Evolutionary conservation across 2,797 vertebrate species (phyloP).

Genomic region (Ctenochaetus hawaiiensis): DNA sequence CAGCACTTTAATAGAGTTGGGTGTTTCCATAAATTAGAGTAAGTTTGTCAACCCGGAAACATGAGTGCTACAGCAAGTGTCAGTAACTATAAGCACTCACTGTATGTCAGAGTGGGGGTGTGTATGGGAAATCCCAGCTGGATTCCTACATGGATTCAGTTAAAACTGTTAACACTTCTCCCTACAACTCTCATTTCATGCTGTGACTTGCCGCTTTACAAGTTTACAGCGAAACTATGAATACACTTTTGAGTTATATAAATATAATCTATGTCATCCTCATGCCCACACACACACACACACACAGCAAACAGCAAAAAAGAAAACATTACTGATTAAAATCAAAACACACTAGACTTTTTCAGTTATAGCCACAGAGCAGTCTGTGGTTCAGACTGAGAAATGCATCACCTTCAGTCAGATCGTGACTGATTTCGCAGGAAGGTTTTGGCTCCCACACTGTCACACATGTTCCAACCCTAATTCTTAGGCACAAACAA

Average conservation of each 20-base stretch:
- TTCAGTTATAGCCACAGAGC: background rate
- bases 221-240: background rate
- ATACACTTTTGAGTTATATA: background rate
- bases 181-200: background rate
- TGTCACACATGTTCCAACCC: background rate
- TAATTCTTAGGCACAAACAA: slow-evolving; percentile 16
- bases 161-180: slow-evolving; percentile 1
- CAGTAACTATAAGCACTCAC: background rate
- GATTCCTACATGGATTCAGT: slow-evolving; percentile 9
- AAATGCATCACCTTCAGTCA: background rate
- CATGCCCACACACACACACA: background rate
- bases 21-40: background rate
- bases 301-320: background rate
- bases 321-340: background rate
- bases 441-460: background rate
- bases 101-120: background rate
- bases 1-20: background rate
- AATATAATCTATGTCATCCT: fast-evolving
- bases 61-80: background rate
- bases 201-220: slow-evolving; percentile 26
- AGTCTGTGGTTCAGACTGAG: no score
- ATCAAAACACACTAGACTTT: background rate
- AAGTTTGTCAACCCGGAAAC: background rate
- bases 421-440: background rate
- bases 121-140: slow-evolving; percentile 12